Evolutionary conservation across 2,113 vertebrate genomes (phyloP), one percentile per base, ranked within the genome.

Genomic region (Galeopterus variegatus): DNA sequence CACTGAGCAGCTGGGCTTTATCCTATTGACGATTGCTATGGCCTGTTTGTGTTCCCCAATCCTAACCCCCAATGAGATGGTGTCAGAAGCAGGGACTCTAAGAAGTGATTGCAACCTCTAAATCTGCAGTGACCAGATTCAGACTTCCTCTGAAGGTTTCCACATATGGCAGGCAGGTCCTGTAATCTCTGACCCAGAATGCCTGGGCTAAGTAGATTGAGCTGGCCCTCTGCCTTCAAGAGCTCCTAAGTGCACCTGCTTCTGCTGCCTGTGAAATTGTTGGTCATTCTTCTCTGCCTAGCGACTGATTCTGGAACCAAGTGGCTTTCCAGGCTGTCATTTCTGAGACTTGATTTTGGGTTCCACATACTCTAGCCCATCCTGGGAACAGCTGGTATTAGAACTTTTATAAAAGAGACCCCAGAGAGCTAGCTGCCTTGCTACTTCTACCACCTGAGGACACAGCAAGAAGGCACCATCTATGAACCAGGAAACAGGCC

Each of bases 161-260:
- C 97, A 95, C 24, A 19, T 96, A 95, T 64, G 64, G 56, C 50
- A 41, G 58, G 33, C 2, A 2, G 45, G 48, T 60, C 81, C 87
- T 84, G 45, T 36, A 3, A 7, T 84, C 79, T 84, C 95, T 0
- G 2, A 75, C 58, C 75, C 56, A 31, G 89, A 31, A 82, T n/a
- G 33, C 80, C 48, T 12, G 24, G 36, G 48, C 50, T 96, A 95
- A 97, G 73, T 64, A 67, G 41, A 94, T 93, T 91, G 95, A 97
- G 82, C 82, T 89, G 84, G 60, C 10, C 89, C 17, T 28, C 89
- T 6, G 10, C 19, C 13, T 75, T 36, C 23, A 19, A 33, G 67
- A 50, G 41, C 84, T 31, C 31, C 56, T 4, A 8, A 23, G 19
- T 7, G 13, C 70, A 95, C 90, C 94, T 96, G 85, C 26, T 31